phyloP scores from a whole-genome alignment of 2,888 invertebrate species.

The Phaonia tiefii region DNA sequence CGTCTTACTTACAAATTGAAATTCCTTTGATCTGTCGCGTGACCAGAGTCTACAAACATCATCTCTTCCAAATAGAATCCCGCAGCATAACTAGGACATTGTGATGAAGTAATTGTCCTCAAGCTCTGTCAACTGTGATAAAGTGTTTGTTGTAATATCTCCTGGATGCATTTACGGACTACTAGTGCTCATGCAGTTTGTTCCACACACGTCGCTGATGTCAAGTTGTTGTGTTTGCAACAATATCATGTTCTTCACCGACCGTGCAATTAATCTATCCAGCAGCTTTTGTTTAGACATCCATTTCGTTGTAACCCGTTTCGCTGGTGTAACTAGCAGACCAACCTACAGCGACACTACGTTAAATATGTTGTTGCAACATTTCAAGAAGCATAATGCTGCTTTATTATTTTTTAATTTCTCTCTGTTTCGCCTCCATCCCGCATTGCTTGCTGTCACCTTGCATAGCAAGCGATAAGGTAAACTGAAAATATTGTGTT shows the following conservation, averaged over 20 bases:
- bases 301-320: background rate
- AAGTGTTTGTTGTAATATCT: conserved; percentile 43
- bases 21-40: no score
- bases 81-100: no score
- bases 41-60: no score
- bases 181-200: no score
- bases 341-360: background rate
- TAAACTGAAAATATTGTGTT: background rate
- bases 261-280: conserved; percentile 6
- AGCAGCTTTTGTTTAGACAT: conserved; percentile 8
- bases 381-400: background rate
- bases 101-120: conserved; percentile 23
- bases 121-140: conserved; percentile 55
- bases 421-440: background rate
- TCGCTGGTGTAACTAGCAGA: background rate
- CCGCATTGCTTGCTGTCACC: conserved; percentile 39
- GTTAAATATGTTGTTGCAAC: conserved; percentile 10
- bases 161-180: no score
- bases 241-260: background rate
- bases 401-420: conserved; percentile 46
- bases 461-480: conserved; percentile 28
- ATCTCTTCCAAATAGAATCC: no score
- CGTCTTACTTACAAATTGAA: no score
- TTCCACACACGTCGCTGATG: background rate
- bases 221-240: background rate